Evolutionary conservation across 2,113 vertebrate genomes (phyloP), one percentile per base, ranked within the genome.

Genomic region (Gavia stellata): DNA sequence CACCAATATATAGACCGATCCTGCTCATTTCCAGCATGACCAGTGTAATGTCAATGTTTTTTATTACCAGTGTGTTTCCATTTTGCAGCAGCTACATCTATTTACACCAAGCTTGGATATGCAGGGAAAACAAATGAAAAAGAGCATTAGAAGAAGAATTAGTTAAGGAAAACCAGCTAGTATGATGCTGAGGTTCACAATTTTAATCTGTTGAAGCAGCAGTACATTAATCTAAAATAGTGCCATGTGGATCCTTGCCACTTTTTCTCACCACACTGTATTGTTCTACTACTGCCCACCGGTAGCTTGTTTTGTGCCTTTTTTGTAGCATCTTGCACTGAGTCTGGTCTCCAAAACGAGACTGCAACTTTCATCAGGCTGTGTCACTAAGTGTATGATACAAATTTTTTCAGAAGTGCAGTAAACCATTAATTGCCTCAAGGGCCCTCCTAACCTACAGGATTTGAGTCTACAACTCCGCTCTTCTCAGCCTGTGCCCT

Each of bases 381-480:
- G 88, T 86, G 81, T 88, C 6, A 95, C 96, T 93, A 97, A 97
- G 80, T 80, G 97, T 91, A 97, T 87, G 5, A 96, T 97, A 87
- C 94, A 67, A 25, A 73, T 94, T 86, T 98, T 98, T 92, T 98
- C 98, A 92, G 98, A 55, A 73, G 98, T 98, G 14, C 49, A 83
- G 71, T 4, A 82, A 83, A 81, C 13, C 23, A 70, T 33, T 45
- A 49, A 45, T 81, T 94, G 26, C 15, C 34, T 52, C 28, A 65
- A 71, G 5, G 77, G 2, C 4, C 24, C 7, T 81, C 28, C 17
- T 62, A 78, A 86, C 26, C 21, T 53, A 38, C 15, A 36, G 36
- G 31, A n/a, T 45, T 31, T 53, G 28, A 53, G 34, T 52, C 47
- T 65, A 44, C 14, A 88, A 34, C 50, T 85, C 42, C 42, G n/a